Conservation (phyloP, 1,140 invertebrate genomes). For the Trichoplusia ni region DNA sequence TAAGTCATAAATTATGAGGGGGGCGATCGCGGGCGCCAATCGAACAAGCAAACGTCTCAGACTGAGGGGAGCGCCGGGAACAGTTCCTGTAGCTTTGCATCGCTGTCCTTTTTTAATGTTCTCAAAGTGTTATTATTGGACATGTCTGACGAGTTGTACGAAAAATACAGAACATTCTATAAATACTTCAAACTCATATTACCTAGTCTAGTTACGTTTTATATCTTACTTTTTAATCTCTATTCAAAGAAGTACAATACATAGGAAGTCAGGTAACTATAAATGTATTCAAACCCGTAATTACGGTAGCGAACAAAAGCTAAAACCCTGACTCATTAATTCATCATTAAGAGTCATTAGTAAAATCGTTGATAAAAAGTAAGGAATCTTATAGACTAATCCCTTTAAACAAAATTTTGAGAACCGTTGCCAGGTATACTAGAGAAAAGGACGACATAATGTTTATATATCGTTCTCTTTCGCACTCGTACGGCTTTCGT, state of each 20-base stretch:
- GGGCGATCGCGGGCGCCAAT: conserved; percentile 46
- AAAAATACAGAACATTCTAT: too few relatives aligned
- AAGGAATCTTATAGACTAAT: not conserved
- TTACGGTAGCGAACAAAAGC: too few relatives aligned
- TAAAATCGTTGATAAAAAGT: not conserved
- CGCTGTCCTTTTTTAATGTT: conserved; percentile 19
- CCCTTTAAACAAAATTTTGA: conserved; percentile 42
- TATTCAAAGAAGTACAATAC: too few relatives aligned
- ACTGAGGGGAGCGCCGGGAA: conserved; percentile 44
- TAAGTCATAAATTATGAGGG: conserved; percentile 61
- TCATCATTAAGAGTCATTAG: too few relatives aligned
- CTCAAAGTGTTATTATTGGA: conserved; percentile 12
- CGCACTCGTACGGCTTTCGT: conserved; percentile 46
- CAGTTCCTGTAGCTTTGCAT: conserved; percentile 18
- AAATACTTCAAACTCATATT: too few relatives aligned
- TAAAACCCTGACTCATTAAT: too few relatives aligned
- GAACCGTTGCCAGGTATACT: conserved; percentile 36
- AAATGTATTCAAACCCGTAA: too few relatives aligned
- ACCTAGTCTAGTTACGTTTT: too few relatives aligned
- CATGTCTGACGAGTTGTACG: too few relatives aligned
- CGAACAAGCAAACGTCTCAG: conserved; percentile 44
- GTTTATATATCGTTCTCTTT: conserved; percentile 64
- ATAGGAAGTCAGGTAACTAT: too few relatives aligned
- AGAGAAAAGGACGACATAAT: conserved; percentile 49
- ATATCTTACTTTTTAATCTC: too few relatives aligned